Evolutionary conservation across 2,113 vertebrate genomes (phyloP), one percentile per base, ranked within the genome.

Genomic region (Leptobrachium ailaonicum): DNA sequence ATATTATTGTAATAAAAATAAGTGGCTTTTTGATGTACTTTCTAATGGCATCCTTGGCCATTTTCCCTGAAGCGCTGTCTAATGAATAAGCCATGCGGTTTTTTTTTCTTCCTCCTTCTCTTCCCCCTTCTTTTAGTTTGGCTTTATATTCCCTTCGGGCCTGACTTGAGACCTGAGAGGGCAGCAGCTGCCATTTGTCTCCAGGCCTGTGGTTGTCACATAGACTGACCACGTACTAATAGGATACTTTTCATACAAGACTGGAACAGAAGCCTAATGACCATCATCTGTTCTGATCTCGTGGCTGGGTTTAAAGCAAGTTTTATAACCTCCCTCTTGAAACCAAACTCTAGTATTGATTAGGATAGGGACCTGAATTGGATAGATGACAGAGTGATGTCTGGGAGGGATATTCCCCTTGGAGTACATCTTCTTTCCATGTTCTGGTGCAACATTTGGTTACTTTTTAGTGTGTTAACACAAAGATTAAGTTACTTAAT

Each of bases 171-270:
- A 92, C 91, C 91, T 93, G 77, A 87, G 82, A 91, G 93, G 93
- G 93, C 91, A 92, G 89, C 90, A 90, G 73, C 89, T 93, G 89
- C 91, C 91, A 92, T 94, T 92, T 94, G 93, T 94, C 91, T 94
- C 90, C 82, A 83, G 85, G 85, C 60, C 87, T 54, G 50, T 83
- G 88, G 89, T 92, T 94, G 90, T 89, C 89, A 90, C 90, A 83
- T 86, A 90, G 86, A 87, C 90, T 90, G 90, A 79, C 89, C 85
- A 71, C 83, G 83, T 87, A 87, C 89, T 94, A 92, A 92, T 89
- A 93, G 90, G 89, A 90, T 88, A 86, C 91, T 91, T 92, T 81
- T 94, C 93, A 88, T 71, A 77, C 79, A 85, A 82, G 86, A 79
- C 84, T 84, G 79, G n/a, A 50, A 44, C 86, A 87, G 13, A 87